Base-by-base conservation (phyloP, 1,140 invertebrate species). In the Platorchestia sp. region DNA sequence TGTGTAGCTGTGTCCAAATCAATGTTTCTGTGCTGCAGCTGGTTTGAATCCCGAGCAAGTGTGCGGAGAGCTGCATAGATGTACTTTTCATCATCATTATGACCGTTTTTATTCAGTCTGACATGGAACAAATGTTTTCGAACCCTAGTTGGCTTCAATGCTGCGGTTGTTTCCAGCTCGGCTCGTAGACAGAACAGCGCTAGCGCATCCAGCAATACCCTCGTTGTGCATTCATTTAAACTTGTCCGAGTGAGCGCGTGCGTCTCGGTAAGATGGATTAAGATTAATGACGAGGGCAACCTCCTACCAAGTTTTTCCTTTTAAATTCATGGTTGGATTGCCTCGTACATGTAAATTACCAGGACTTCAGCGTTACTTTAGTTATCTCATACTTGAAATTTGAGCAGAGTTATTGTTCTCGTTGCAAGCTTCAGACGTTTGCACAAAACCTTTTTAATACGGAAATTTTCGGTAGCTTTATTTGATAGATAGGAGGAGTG, bases 191-290 rank as follows among this genome's bases (percentile, higher is more conserved):
- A 22, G 59, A 3, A 36, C 59, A 10, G 10, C 59, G 59, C 59
- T 36, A 75, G 59, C 59, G 59, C 27, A 75, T 36, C 59, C 59
- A 75, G 27, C 59, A 75, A 36, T 27, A 27, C 14, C 10, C 59
- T 75, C 10, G 59, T 47, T 40, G 91, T 93, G 91, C 91, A 93
- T 93, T 93, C 91, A 93, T 93, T 93, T 93, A 93, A 93, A 93
- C 91, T 93, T 93, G 91, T 93, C 19, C 91, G 19, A 93, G 91
- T 93, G 45, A 93, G 44, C 43, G 7, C 19, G 16, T 14, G 91
- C 10, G 91, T n/a, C 45, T 45, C 91, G 45, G 45, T 10, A 93
- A 93, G 91, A 93, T 93, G 91, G 91, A 93, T 93, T 93, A 93
- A 93, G 91, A 93, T 93, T 93, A 47, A 93, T 93, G 91, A 44